Conservation (phyloP, 2,797 vertebrate genomes). For the Alcedo quadribrachys region DNA sequence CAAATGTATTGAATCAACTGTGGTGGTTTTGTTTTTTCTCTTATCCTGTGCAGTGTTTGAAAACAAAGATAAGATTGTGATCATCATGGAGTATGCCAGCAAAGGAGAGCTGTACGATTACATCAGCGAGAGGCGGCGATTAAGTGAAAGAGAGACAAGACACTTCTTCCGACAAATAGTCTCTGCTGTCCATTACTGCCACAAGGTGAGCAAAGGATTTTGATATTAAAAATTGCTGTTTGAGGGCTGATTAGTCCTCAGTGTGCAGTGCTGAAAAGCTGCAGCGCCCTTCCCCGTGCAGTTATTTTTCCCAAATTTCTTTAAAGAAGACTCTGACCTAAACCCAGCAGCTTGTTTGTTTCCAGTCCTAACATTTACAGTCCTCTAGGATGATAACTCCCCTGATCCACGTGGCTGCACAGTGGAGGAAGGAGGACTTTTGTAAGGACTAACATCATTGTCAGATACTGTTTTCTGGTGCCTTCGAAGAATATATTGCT, state of each 20-base stretch:
- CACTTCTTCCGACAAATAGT: conserved; percentile 99
- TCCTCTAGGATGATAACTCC: conserved; percentile 2
- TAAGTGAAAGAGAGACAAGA: conserved; percentile 93
- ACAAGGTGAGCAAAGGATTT: conserved; percentile 86
- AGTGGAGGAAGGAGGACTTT: conserved; percentile 41
- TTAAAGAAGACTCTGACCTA: neutral
- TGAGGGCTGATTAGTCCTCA: neutral
- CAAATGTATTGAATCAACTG: neutral
- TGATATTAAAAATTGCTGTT: neutral
- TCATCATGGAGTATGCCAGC: conserved; percentile 99
- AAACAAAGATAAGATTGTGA: conserved; percentile 99
- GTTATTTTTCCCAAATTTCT: conserved; percentile 11
- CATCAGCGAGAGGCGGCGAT: conserved; percentile 93
- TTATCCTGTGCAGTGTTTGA: conserved; percentile 89
- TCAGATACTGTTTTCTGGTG: conserved; percentile 57
- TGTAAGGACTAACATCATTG: conserved; percentile 58
- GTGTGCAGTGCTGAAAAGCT: neutral
- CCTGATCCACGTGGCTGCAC: neutral
- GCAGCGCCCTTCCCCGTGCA: neutral
- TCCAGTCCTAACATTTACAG: neutral
- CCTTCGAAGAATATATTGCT: conserved; percentile 67
- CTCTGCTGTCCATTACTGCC: conserved; percentile 97
- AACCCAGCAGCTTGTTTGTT: neutral
- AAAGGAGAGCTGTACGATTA: conserved; percentile 98
- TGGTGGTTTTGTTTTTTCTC: neutral